Base-by-base conservation (phyloP, 1,140 invertebrate species). In the Hylaeus anthracinus region DNA sequence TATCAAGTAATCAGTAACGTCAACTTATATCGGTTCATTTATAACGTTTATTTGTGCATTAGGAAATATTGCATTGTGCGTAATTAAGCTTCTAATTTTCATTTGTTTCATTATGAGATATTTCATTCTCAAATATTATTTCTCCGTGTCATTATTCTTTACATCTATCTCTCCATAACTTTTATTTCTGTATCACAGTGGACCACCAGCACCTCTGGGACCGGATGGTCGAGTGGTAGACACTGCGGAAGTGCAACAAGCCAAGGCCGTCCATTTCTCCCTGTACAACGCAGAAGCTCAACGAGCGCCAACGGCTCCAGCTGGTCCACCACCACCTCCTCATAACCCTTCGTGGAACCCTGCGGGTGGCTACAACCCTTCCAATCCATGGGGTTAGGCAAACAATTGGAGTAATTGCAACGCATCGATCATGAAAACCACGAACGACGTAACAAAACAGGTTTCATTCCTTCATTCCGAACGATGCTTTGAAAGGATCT, bases 171-270 rank as follows among this genome's bases (percentile, higher is more conserved):
- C 83, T 79, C 9, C 6, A 8, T 51, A 51, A 1, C 9, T 6
- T 51, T 51, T 51, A 51, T 51, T 51, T 51, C 48, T 51, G 4
- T 8, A 51, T 51, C 6, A 5, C 66, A 93, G 92, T 56, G 92
- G 92, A 55, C 92, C 92, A 64, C 92, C 93, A 82, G 94, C 94
- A 26, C 93, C 94, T 5, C 78, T 94, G 12, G 94, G 94, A 15
- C 92, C 94, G 5, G 94, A 94, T 56, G 95, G 94, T 14, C 93
- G 95, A 5, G 95, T 95, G 39, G 90, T 95, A 2, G 95, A 96
- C 84, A 95, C 95, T 2, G 94, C 95, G 67, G 95, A 95, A 88
- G 95, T 96, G 5, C 94, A 95, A 70, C 94, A 94, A 56, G 95
- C 95, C 51, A 95, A 95, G 86, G 94, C 94, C 1, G 92, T 94